Conservation (phyloP, 2,888 invertebrate species). For the Coelogynopora nodosa region DNA sequence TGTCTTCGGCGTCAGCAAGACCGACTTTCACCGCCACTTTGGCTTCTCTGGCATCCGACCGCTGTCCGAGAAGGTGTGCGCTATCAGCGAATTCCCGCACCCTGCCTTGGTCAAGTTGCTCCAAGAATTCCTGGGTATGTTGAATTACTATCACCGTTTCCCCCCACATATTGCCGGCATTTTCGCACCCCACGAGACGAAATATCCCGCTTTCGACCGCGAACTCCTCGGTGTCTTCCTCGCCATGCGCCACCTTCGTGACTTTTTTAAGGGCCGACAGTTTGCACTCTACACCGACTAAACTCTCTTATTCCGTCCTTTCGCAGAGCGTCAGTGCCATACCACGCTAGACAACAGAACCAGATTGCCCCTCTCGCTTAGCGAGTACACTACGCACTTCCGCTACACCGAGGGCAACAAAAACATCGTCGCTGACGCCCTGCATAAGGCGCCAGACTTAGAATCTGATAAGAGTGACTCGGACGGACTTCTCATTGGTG, state of each 20-base stretch:
- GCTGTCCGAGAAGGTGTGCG: not conserved
- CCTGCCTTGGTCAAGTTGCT: not conserved
- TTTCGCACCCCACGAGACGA: not conserved
- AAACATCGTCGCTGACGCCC: not conserved
- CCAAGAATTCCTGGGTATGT: not conserved
- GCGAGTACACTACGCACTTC: too few species aligned
- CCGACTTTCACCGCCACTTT: not conserved
- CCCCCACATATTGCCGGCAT: not conserved
- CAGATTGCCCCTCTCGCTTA: too few species aligned
- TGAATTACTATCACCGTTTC: not conserved
- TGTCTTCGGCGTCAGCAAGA: not conserved
- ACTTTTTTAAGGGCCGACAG: not conserved
- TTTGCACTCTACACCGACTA: not conserved
- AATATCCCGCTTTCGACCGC: not conserved
- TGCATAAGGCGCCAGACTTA: too few species aligned
- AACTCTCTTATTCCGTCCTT: too few species aligned
- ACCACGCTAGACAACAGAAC: too few species aligned
- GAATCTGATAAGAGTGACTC: too few species aligned
- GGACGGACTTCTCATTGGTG: too few species aligned
- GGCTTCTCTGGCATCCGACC: not conserved
- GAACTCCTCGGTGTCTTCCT: not conserved
- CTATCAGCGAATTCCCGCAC: not conserved
- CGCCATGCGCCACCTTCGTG: not conserved
- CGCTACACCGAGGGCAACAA: not conserved
- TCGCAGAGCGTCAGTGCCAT: too few species aligned